Conservation (phyloP, 2,888 invertebrate genomes). For the Perizoma flavofasciatum region DNA sequence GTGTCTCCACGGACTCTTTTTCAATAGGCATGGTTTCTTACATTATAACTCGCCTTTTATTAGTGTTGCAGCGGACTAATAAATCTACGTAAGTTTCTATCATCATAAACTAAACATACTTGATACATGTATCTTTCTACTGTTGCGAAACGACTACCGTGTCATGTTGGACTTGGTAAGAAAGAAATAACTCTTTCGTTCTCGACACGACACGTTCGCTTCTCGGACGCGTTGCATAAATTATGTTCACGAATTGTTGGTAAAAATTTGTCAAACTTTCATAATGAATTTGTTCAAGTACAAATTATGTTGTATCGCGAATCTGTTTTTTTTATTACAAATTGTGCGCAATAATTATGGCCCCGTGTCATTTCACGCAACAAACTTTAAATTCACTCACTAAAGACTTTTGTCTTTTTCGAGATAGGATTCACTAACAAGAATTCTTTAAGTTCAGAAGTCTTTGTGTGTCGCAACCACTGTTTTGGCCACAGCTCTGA, state of each 20-base stretch:
- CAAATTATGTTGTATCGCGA: constrained; percentile 15
- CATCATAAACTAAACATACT: too few species aligned
- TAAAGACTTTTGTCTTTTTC: constrained; percentile 26
- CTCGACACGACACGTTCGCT: constrained; percentile 27
- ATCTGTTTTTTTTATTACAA: constrained; percentile 40
- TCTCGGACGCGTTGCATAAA: constrained; percentile 44
- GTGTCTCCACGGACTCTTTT: too few species aligned
- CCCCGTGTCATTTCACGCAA: constrained; percentile 34
- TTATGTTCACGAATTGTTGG: constrained; percentile 37
- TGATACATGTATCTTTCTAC: background rate
- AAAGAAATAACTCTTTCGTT: too few species aligned
- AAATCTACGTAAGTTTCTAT: too few species aligned
- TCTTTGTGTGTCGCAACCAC: constrained; percentile 27
- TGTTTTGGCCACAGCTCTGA: constrained; percentile 25
- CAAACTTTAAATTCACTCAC: constrained; percentile 26
- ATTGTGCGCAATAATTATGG: constrained; percentile 53
- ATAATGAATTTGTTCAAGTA: constrained; percentile 31
- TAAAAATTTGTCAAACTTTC: constrained; percentile 27
- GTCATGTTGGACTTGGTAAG: constrained; percentile 18
- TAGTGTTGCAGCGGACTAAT: too few species aligned
- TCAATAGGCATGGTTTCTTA: too few species aligned
- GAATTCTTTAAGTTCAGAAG: constrained; percentile 34
- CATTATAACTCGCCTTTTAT: too few species aligned
- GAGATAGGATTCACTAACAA: constrained; percentile 36
- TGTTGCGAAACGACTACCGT: constrained; percentile 20